Evolutionary conservation across 2,888 invertebrate genomes (phyloP).

Genomic region (Argyra leucocephala): DNA sequence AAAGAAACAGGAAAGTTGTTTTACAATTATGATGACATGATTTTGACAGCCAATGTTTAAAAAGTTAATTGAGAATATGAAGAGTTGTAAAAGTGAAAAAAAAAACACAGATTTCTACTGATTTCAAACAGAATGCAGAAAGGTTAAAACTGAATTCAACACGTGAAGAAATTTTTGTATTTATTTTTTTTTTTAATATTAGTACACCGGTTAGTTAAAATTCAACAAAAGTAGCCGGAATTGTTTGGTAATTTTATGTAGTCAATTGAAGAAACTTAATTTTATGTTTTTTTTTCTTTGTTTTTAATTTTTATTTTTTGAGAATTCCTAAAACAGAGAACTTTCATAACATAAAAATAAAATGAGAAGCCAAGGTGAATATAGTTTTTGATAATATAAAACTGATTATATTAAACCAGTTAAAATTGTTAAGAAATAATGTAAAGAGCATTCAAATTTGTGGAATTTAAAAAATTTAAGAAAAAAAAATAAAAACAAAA

Average conservation of each 20-base stretch:
- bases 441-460: too few species aligned
- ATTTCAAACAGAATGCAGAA: too few species aligned
- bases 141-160: too few species aligned
- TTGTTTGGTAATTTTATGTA: background rate
- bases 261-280: background rate
- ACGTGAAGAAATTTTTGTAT: too few species aligned
- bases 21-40: background rate
- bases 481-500: background rate
- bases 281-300: background rate
- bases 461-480: background rate
- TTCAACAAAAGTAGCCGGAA: conserved; percentile 1
- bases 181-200: too few species aligned
- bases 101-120: too few species aligned
- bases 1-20: background rate
- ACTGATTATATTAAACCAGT: too few species aligned
- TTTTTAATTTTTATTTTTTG: background rate
- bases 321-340: background rate
- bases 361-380: too few species aligned
- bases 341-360: background rate
- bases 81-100: too few species aligned
- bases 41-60: background rate
- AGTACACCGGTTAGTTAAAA: background rate
- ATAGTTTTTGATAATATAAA: too few species aligned
- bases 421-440: too few species aligned
- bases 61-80: too few species aligned